phyloP scores from a whole-genome alignment of 1,140 invertebrate species.

The Brachionus angularis region DNA sequence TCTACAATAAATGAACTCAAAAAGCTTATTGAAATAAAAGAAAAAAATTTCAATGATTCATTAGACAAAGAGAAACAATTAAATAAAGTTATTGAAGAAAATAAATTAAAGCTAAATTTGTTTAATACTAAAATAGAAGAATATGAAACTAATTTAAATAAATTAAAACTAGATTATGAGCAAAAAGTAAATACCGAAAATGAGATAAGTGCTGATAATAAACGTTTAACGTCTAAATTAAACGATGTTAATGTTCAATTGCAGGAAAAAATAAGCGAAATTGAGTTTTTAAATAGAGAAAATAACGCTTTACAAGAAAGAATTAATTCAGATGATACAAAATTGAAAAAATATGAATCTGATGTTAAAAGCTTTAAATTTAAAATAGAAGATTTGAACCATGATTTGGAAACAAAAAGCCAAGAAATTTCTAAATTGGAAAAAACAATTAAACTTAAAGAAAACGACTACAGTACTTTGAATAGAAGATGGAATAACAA shows the following conservation, averaged over 20 bases:
- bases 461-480: conserved; percentile 20
- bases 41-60: not conserved
- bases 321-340: conserved; percentile 29
- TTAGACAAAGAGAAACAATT: not conserved
- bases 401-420: conserved; percentile 4
- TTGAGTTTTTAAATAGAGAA: conserved; percentile 44
- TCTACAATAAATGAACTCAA: not conserved
- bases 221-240: not conserved
- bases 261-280: conserved; percentile 39
- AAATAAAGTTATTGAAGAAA: not conserved
- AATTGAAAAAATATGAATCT: not conserved
- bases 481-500: not conserved
- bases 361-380: conserved; percentile 4
- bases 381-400: conserved; percentile 33
- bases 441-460: conserved; percentile 35
- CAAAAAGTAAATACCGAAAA: not conserved
- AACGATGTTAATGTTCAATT: conserved; percentile 29
- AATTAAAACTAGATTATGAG: not conserved
- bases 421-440: conserved; percentile 11
- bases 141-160: not conserved
- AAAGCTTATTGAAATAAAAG: conserved; percentile 31
- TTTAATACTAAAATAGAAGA: conserved; percentile 14
- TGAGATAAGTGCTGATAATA: not conserved
- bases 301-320: conserved; percentile 38
- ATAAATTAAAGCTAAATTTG: not conserved